Evolutionary conservation across 2,797 vertebrate species (phyloP).

Genomic region (Enteromius radiatus): DNA sequence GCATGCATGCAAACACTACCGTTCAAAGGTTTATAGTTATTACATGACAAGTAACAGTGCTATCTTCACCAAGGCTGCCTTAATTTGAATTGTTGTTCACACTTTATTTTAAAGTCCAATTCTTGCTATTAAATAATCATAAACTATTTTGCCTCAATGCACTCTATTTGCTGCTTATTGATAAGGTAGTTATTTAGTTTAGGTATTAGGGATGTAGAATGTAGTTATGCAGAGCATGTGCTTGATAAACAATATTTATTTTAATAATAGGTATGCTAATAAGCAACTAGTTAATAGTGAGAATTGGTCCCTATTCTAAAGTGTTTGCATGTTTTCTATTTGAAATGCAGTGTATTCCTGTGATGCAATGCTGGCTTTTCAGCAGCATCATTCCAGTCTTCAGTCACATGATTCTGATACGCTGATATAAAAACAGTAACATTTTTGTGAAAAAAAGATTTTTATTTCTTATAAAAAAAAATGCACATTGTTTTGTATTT

Average conservation of each 20-base stretch:
- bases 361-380: background rate
- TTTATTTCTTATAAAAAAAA: too few relatives aligned
- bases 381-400: background rate
- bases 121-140: background rate
- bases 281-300: background rate
- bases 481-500: background rate
- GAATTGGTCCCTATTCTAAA: background rate
- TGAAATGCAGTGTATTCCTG: background rate
- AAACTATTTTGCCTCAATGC: background rate
- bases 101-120: background rate
- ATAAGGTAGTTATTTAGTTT: background rate
- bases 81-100: background rate
- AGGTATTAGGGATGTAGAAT: too few relatives aligned
- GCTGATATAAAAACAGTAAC: background rate
- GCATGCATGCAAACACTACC: background rate
- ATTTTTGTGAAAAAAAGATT: too few relatives aligned
- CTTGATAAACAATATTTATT: background rate
- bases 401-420: background rate
- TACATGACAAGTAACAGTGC: background rate
- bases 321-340: background rate
- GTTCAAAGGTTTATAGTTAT: background rate
- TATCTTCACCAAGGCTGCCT: background rate
- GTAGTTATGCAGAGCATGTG: background rate
- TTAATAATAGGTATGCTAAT: background rate
- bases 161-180: background rate